These are phyloP conservation scores for Indicator maculatus DNA, from an alignment of 2,113 vertebrate genomes.

Conservation along the genomic window DNA sequence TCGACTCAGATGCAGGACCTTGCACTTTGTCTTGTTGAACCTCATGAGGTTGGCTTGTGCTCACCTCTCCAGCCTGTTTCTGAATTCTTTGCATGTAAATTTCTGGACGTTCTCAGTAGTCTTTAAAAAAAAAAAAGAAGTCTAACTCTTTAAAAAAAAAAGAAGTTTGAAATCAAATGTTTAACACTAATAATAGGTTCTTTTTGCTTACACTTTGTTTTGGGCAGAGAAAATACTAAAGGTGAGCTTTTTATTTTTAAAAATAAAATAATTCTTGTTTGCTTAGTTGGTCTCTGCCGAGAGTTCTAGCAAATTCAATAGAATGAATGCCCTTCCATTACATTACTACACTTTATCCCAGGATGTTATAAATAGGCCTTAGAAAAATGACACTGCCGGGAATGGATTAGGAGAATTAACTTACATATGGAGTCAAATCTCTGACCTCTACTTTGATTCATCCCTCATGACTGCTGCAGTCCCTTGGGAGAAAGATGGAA, in stretches of 20 bases:
- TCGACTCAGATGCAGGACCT: no score
- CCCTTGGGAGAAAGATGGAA: conserved; percentile 15
- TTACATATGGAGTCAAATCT: conserved; percentile 41
- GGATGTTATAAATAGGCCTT: background rate
- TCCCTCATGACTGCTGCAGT: background rate
- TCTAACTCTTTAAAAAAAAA: background rate
- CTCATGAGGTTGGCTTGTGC: no score
- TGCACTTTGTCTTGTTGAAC: no score
- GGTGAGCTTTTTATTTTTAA: background rate
- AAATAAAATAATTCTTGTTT: background rate
- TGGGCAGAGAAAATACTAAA: background rate
- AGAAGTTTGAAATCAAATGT: background rate
- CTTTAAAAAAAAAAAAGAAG: background rate
- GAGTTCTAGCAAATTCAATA: background rate
- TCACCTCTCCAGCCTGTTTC: background rate
- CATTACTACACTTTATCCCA: conserved; percentile 4
- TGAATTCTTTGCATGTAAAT: background rate
- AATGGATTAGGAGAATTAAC: conserved; percentile 40
- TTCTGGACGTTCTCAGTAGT: background rate
- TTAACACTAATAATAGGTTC: background rate
- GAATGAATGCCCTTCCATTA: background rate
- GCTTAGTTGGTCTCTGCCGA: background rate
- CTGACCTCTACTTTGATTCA: conserved; percentile 18
- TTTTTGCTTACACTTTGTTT: background rate
- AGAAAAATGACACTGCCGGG: conserved; percentile 21